These are phyloP conservation scores for Recurvirostra avosetta DNA, from an alignment of 2,113 vertebrate genomes.

Conservation along the genomic window DNA sequence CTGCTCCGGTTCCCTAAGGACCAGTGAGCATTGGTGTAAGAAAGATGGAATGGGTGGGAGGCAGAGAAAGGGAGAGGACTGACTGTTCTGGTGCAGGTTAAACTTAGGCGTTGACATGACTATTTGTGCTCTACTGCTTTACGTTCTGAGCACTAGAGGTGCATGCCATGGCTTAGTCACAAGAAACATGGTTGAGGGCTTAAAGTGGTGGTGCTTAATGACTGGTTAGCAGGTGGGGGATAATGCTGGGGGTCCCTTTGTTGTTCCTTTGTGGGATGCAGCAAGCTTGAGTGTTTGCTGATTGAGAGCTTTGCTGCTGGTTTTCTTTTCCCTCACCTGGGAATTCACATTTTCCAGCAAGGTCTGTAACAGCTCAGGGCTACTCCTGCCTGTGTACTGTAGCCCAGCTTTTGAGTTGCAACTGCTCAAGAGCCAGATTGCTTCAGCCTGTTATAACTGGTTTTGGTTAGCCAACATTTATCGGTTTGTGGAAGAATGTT, in stretches of 20 bases:
- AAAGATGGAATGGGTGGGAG: background rate
- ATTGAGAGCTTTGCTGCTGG: background rate
- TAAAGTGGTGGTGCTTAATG: background rate
- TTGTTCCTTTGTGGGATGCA: background rate
- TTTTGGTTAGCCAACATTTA: background rate
- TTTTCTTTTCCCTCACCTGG: background rate
- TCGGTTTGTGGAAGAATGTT: background rate
- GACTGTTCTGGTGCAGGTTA: background rate
- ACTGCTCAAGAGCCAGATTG: background rate
- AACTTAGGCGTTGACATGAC: background rate
- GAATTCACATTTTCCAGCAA: background rate
- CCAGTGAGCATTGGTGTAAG: background rate
- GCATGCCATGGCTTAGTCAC: background rate
- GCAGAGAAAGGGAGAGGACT: background rate
- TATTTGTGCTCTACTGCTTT: background rate
- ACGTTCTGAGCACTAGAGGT: background rate
- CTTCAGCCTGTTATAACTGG: background rate
- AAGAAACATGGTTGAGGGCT: background rate
- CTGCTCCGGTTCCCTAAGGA: background rate
- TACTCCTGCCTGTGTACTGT: background rate
- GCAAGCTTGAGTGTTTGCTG: background rate
- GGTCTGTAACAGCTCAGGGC: background rate
- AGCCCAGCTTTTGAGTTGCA: background rate
- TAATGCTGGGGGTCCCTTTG: background rate
- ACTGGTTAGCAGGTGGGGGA: background rate